Evolutionary conservation across 92 coral and sea anemone genomes (phyloP).

Genomic region (Virgularia gustaviana): DNA sequence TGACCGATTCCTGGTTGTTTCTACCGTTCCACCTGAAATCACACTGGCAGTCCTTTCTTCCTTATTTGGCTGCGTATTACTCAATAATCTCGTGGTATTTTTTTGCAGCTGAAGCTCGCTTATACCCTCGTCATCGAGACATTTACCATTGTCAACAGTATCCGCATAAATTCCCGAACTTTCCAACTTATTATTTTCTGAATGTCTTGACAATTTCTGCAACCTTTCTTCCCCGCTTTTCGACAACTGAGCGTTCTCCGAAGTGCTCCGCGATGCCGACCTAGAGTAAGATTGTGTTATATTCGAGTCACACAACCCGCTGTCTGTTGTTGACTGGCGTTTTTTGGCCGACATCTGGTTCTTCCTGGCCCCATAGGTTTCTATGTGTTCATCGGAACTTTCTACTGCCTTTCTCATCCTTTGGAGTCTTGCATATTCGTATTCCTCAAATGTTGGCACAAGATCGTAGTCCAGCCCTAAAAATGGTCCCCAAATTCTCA

Average conservation of each 20-base stretch:
- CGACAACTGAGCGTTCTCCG: no score
- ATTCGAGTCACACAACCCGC: not conserved
- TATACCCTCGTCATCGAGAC: not conserved
- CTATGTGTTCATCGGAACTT: not conserved
- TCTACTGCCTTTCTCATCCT: not conserved
- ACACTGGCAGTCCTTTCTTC: no score
- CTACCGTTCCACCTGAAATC: no score
- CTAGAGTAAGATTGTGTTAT: not conserved
- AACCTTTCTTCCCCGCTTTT: not conserved
- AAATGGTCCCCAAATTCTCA: slow-evolving; percentile 85
- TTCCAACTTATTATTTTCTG: not conserved
- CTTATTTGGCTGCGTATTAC: no score
- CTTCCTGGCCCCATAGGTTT: not conserved
- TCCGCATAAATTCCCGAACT: not conserved
- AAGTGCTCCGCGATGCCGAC: not conserved
- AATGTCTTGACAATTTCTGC: not conserved
- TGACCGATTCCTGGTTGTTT: no score
- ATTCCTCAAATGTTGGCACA: slow-evolving; percentile 28
- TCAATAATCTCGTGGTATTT: no score
- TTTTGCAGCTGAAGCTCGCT: no score
- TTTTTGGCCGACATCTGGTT: not conserved
- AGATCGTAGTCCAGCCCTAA: slow-evolving; percentile 77
- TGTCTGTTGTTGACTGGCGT: not conserved
- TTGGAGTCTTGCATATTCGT: slow-evolving; percentile 27
- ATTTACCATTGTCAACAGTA: slow-evolving; percentile 6